These are phyloP conservation scores for Creontiades dilutus DNA, from an alignment of 2,888 invertebrate species.

Conservation along the genomic window DNA sequence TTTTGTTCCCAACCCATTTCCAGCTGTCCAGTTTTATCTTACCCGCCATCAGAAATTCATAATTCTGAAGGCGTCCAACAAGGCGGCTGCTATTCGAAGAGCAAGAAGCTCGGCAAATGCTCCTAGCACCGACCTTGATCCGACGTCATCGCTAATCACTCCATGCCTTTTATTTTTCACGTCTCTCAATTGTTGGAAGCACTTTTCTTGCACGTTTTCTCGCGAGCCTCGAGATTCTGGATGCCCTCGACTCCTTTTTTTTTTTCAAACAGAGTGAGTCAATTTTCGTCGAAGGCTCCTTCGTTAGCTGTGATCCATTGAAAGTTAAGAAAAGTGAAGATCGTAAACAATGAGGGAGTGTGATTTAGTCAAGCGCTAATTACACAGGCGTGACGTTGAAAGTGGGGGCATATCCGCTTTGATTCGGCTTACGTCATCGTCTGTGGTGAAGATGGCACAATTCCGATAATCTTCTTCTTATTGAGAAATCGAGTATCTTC, in stretches of 20 bases:
- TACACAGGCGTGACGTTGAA: background rate
- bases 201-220: background rate
- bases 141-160: conserved; percentile 7
- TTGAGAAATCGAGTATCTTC: background rate
- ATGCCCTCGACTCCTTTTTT: background rate
- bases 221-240: background rate
- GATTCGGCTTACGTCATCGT: background rate
- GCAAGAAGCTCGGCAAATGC: background rate
- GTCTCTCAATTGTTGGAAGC: background rate
- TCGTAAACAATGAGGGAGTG: background rate
- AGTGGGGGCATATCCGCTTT: background rate
- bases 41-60: background rate
- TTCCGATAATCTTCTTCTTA: too few species aligned
- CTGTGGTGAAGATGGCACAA: background rate
- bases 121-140: conserved; percentile 2
- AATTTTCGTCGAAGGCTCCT: too few species aligned
- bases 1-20: too few species aligned
- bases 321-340: background rate
- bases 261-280: too few species aligned
- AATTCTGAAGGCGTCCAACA: background rate
- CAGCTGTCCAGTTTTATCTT: background rate
- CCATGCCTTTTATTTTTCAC: background rate
- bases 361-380: background rate
- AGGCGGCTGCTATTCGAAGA: background rate
- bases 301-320: background rate